Conservation (phyloP, 2,113 vertebrate species). For the Leptobrachium ailaonicum region DNA sequence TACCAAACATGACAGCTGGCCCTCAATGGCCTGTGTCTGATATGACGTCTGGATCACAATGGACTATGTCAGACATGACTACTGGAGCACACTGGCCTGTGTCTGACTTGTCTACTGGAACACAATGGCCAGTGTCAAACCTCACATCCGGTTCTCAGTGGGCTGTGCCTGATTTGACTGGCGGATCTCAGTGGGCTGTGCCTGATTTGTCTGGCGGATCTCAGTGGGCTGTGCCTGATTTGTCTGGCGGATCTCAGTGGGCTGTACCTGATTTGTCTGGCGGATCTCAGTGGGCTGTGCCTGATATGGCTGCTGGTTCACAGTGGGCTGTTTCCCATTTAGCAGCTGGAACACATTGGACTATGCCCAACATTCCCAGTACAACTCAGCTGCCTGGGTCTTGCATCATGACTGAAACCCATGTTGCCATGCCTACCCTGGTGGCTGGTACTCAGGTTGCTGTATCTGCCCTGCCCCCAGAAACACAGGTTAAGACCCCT, state of each 20-base stretch:
- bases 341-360: conserved; percentile 21
- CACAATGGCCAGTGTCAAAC: conserved; percentile 38
- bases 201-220: conserved; percentile 30
- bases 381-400: conserved; percentile 18
- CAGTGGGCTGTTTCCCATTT: conserved; percentile 30
- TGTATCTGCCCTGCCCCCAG: conserved; percentile 19
- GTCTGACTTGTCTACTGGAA: conserved; percentile 12
- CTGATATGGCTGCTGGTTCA: conserved; percentile 16
- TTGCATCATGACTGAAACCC: conserved; percentile 12
- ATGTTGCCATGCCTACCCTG: conserved; percentile 11
- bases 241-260: conserved; percentile 32
- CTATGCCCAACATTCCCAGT: conserved; percentile 22
- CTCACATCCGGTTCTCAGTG: conserved; percentile 28
- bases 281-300: conserved; percentile 34
- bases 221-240: conserved; percentile 34
- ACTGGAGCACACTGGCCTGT: conserved; percentile 35
- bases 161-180: conserved; percentile 30
- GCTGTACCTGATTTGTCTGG: conserved; percentile 26
- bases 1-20: conserved; percentile 22
- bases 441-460: conserved; percentile 15
- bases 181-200: conserved; percentile 26
- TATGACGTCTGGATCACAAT: conserved; percentile 12
- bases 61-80: conserved; percentile 34
- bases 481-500: conserved; percentile 14
- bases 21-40: conserved; percentile 30